phyloP scores from a whole-genome alignment of 2,888 invertebrate species.

The Heliconius aoede region DNA sequence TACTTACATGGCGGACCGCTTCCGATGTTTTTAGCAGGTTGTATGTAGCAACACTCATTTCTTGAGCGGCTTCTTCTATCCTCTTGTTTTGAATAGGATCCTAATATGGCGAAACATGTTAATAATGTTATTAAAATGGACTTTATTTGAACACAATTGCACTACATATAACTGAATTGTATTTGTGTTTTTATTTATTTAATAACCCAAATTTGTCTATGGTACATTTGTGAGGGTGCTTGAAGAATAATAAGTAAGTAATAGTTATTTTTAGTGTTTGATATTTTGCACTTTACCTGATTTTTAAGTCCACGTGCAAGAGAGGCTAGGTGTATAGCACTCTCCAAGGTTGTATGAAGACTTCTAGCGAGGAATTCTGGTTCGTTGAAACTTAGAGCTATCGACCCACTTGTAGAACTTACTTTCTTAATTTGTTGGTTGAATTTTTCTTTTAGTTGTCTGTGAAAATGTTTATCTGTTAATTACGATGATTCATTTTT shows the following conservation, averaged over 20 bases:
- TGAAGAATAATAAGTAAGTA: too few species aligned
- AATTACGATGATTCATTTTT: too few species aligned
- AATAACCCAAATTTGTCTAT: too few species aligned
- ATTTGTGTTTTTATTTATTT: too few species aligned
- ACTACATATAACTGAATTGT: too few species aligned
- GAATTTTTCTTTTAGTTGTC: slow-evolving; percentile 60
- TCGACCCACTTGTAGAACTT: slow-evolving; percentile 54
- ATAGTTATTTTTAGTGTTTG: background rate
- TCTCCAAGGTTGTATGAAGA: slow-evolving; percentile 53
- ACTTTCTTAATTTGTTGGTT: slow-evolving; percentile 59
- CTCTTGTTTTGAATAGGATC: slow-evolving; percentile 56
- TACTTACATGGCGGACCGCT: slow-evolving; percentile 56
- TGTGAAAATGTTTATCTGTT: slow-evolving; percentile 43
- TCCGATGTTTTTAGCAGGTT: slow-evolving; percentile 63
- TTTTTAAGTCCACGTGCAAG: slow-evolving; percentile 55
- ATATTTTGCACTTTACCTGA: slow-evolving; percentile 35
- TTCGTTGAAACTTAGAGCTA: slow-evolving; percentile 53
- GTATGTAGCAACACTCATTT: slow-evolving; percentile 65
- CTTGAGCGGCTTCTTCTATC: slow-evolving; percentile 64
- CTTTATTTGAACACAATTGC: too few species aligned
- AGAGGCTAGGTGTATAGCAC: slow-evolving; percentile 55
- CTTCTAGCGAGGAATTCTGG: slow-evolving; percentile 55
- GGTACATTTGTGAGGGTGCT: too few species aligned
- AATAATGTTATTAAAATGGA: background rate
- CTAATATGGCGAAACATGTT: slow-evolving; percentile 50